These are phyloP conservation scores for Pitta sordida DNA, from an alignment of 2,113 vertebrate genomes.

Conservation along the genomic window DNA sequence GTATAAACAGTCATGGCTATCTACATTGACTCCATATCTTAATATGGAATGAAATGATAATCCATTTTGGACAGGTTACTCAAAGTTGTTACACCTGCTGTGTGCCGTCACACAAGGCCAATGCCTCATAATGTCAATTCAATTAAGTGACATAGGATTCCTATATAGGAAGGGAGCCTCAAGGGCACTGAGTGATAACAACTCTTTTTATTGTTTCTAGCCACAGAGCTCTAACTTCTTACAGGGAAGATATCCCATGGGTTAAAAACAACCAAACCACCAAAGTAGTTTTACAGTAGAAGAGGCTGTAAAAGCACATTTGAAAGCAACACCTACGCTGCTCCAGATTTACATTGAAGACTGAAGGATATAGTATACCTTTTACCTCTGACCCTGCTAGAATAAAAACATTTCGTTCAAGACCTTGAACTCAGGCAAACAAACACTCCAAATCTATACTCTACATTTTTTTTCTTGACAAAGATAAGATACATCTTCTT, in stretches of 20 bases:
- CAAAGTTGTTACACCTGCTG: background rate
- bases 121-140: fast-evolving
- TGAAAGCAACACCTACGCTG: background rate
- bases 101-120: background rate
- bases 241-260: background rate
- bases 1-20: background rate
- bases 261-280: background rate
- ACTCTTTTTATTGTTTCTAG: background rate
- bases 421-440: background rate
- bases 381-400: background rate
- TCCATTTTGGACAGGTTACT: background rate
- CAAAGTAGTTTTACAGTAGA: background rate
- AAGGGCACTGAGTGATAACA: background rate
- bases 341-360: background rate
- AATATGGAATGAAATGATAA: fast-evolving
- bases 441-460: background rate
- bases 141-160: background rate
- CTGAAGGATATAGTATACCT: background rate
- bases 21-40: background rate
- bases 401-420: background rate
- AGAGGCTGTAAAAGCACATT: background rate
- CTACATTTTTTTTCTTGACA: background rate
- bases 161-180: background rate
- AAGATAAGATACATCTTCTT: background rate
- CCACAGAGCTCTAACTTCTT: background rate